Percentiles rank a stretch among this genome's conserved stretches.
These are phyloP conservation scores for Apogon hyalosoma DNA, from an alignment of 2,797 vertebrate species.

Conservation along the genomic window DNA sequence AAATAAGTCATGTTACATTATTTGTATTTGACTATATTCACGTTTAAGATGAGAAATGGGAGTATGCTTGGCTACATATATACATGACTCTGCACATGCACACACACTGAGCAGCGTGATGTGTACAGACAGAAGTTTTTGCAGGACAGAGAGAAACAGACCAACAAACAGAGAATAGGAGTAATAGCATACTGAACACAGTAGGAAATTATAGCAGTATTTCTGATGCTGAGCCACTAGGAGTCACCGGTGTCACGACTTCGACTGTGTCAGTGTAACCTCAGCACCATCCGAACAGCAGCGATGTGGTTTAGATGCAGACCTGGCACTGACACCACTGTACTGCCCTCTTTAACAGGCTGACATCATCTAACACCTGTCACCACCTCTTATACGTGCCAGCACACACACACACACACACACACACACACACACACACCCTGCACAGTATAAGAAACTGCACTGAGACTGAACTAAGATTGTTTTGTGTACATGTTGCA, in stretches of 20 bases:
- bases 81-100: constrained; percentile 30
- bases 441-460: background rate
- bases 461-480: too few species aligned
- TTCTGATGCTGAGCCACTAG: constrained; percentile 39
- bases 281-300: background rate
- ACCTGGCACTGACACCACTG: background rate
- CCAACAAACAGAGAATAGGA: background rate
- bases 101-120: constrained; percentile 41
- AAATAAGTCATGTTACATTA: background rate
- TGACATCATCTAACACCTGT: constrained; percentile 22
- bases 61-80: constrained; percentile 20
- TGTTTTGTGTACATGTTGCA: too few species aligned
- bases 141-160: constrained; percentile 12
- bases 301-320: background rate
- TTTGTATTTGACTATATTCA: too few species aligned
- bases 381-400: background rate
- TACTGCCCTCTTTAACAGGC: background rate
- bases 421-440: background rate
- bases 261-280: background rate
- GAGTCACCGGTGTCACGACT: constrained; percentile 11
- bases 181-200: background rate
- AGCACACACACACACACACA: too few species aligned
- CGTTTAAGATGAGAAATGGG: constrained; percentile 35
- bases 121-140: constrained; percentile 38
- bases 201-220: background rate